Conservation (phyloP, 2,113 vertebrate genomes). For the Ctenomys sociabilis region DNA sequence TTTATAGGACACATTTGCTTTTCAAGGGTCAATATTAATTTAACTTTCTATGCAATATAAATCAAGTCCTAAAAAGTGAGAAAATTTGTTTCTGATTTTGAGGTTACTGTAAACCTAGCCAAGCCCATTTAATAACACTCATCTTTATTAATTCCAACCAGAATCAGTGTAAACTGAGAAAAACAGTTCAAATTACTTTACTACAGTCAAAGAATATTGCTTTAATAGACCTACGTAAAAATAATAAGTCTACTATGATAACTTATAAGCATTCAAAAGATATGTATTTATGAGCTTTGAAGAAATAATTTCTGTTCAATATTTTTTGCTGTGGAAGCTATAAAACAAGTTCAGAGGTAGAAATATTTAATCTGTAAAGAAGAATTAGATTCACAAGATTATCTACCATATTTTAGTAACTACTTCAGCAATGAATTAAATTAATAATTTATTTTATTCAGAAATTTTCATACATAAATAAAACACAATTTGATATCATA, state of each 20-base stretch:
- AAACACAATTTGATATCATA: neutral
- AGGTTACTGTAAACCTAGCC: slow-evolving; percentile 70
- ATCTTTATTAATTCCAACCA: slow-evolving; percentile 64
- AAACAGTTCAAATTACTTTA: slow-evolving; percentile 58
- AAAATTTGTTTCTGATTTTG: slow-evolving; percentile 66
- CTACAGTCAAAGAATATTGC: slow-evolving; percentile 19
- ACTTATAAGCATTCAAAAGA: slow-evolving; percentile 38
- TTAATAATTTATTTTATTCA: slow-evolving; percentile 45
- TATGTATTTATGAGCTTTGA: slow-evolving; percentile 51
- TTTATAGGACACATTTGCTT: slow-evolving; percentile 64
- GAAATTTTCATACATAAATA: slow-evolving; percentile 5
- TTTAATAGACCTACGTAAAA: slow-evolving; percentile 37
- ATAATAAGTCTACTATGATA: slow-evolving; percentile 6
- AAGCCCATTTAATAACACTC: neutral
- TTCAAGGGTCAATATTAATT: slow-evolving; percentile 74
- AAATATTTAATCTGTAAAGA: slow-evolving; percentile 49
- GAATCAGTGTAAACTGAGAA: slow-evolving; percentile 20
- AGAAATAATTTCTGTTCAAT: slow-evolving; percentile 32
- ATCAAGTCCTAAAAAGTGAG: slow-evolving; percentile 68
- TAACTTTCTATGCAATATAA: slow-evolving; percentile 71
- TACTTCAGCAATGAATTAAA: slow-evolving; percentile 56
- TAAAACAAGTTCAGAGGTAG: slow-evolving; percentile 46
- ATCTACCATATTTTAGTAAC: slow-evolving; percentile 29
- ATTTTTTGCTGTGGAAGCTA: slow-evolving; percentile 36
- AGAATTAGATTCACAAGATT: slow-evolving; percentile 51